Percentiles rank a stretch among this genome's conserved stretches.
phyloP scores from a whole-genome alignment of 53 echinoderm and acorn worm genomes.

The Holothuria leucospilota region DNA sequence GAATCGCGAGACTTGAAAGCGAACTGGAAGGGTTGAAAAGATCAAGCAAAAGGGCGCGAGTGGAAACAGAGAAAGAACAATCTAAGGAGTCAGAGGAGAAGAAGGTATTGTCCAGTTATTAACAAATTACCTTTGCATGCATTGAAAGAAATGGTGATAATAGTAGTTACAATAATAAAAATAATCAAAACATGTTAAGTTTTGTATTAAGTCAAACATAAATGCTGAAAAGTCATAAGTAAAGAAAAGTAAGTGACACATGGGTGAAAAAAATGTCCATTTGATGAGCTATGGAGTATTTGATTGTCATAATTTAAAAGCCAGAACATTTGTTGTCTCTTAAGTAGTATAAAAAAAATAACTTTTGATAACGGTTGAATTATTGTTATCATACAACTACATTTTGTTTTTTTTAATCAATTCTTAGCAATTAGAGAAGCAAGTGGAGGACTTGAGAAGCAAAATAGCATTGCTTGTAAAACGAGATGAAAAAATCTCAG shows the following conservation, averaged over 20 bases:
- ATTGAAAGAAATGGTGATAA: too few relatives aligned
- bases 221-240: too few relatives aligned
- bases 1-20: conserved; percentile 74
- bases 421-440: conserved; percentile 48
- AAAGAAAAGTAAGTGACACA: too few relatives aligned
- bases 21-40: conserved; percentile 79
- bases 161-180: neutral
- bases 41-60: conserved; percentile 52
- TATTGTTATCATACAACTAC: too few relatives aligned
- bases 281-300: too few relatives aligned
- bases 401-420: too few relatives aligned
- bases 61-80: conserved; percentile 74
- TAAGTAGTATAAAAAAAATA: too few relatives aligned
- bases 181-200: neutral
- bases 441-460: conserved; percentile 63
- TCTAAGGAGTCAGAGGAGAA: conserved; percentile 58
- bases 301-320: too few relatives aligned
- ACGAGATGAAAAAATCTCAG: conserved; percentile 63
- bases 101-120: conserved; percentile 35
- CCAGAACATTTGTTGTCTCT: too few relatives aligned
- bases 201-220: neutral
- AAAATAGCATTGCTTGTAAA: conserved; percentile 76
- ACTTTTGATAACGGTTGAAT: too few relatives aligned
- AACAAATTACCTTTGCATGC: neutral
- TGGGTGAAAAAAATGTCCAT: too few relatives aligned